Conservation (phyloP, 2,113 vertebrate genomes). For the Microcebus murinus region DNA sequence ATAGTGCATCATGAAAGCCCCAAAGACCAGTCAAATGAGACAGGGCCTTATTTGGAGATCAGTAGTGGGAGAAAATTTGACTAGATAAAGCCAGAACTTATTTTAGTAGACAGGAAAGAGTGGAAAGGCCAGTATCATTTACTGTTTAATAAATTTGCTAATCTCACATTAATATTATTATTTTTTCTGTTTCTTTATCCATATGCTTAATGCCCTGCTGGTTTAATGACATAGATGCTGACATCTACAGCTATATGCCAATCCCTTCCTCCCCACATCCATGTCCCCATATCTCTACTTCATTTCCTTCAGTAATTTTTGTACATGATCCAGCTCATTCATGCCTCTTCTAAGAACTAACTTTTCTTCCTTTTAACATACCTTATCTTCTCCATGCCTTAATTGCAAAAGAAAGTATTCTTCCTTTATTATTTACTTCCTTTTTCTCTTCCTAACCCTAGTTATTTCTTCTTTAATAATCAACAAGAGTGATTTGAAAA, state of each 20-base stretch:
- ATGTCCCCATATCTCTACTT: background rate
- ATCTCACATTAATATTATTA: background rate
- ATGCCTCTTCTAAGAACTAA: background rate
- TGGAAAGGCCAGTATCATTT: background rate
- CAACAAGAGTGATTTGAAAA: background rate
- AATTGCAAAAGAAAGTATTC: background rate
- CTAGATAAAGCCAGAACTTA: background rate
- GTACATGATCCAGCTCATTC: background rate
- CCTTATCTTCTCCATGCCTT: slow-evolving; percentile 21
- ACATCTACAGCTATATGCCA: background rate
- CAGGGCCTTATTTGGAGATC: background rate
- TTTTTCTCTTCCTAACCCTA: background rate
- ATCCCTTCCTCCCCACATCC: background rate
- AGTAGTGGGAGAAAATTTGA: background rate
- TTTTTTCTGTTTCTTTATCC: background rate
- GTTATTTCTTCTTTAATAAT: background rate
- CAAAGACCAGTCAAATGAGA: background rate
- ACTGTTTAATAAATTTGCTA: background rate
- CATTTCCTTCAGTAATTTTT: background rate
- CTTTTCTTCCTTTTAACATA: background rate
- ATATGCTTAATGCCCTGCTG: background rate
- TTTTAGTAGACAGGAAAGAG: background rate
- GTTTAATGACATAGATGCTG: background rate
- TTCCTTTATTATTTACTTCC: background rate
- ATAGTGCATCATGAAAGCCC: background rate